These are phyloP conservation scores for Ypsolopha sequella DNA, from an alignment of 2,888 invertebrate species.

Conservation along the genomic window DNA sequence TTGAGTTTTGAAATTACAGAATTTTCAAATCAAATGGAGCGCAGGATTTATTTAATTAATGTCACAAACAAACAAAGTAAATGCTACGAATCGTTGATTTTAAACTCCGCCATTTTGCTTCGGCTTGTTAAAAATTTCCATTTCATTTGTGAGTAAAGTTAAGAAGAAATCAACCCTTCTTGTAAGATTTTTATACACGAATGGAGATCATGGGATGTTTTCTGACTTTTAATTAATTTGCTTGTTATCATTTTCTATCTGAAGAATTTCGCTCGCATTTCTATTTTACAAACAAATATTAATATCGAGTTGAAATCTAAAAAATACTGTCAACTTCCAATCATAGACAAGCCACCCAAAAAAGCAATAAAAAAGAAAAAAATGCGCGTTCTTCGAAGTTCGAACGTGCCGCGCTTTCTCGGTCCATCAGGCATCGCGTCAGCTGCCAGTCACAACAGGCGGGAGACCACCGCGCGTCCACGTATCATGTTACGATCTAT, in stretches of 20 bases:
- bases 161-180: constrained; percentile 38
- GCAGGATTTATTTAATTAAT: background rate
- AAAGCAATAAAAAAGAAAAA: constrained; percentile 5
- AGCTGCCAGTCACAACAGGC: constrained; percentile 58
- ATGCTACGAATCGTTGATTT: constrained; percentile 43
- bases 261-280: constrained; percentile 21
- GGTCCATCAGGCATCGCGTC: constrained; percentile 67
- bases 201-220: constrained; percentile 20
- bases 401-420: constrained; percentile 63
- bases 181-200: constrained; percentile 27
- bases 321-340: constrained; percentile 20
- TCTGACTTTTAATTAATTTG: constrained; percentile 38
- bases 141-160: constrained; percentile 53
- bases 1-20: background rate
- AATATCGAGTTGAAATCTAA: constrained; percentile 1
- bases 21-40: background rate
- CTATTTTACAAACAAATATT: background rate
- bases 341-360: constrained; percentile 24
- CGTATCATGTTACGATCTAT: constrained; percentile 61
- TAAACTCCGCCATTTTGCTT: constrained; percentile 16
- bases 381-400: constrained; percentile 31
- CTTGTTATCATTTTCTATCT: constrained; percentile 53
- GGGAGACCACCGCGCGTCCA: constrained; percentile 56
- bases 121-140: constrained; percentile 65
- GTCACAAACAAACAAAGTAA: constrained; percentile 23